Conservation (phyloP, 2,113 vertebrate genomes). For the Connochaetes taurinus region DNA sequence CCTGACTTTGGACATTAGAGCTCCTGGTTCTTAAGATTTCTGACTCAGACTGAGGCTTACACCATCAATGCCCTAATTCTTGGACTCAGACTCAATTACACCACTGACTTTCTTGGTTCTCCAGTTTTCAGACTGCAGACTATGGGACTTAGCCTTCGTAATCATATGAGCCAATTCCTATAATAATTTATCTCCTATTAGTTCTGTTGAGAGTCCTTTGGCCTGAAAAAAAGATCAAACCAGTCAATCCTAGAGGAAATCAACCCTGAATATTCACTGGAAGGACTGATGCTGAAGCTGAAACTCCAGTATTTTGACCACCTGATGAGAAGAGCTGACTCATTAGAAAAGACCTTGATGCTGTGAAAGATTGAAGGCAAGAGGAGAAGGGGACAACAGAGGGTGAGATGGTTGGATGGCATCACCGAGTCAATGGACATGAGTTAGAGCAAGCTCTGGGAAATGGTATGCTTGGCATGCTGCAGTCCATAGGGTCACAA, state of each 20-base stretch:
- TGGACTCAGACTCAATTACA: neutral
- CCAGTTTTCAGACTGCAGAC: neutral
- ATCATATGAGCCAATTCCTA: neutral
- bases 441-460: neutral
- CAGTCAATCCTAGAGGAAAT: neutral
- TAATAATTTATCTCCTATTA: neutral
- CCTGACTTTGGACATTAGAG: too few species aligned
- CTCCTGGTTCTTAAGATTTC: neutral
- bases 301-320: neutral
- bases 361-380: neutral
- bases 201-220: neutral
- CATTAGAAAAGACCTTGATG: neutral
- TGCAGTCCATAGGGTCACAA: neutral
- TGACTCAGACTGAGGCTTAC: neutral
- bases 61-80: neutral
- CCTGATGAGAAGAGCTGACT: neutral
- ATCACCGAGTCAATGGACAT: neutral
- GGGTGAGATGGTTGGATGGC: neutral
- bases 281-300: neutral
- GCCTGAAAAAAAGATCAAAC: neutral
- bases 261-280: neutral
- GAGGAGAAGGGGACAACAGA: neutral
- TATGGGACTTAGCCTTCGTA: neutral
- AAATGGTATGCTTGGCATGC: neutral
- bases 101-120: neutral